phyloP scores from a whole-genome alignment of 2,113 vertebrate species.

The Uropsilus gracilis region DNA sequence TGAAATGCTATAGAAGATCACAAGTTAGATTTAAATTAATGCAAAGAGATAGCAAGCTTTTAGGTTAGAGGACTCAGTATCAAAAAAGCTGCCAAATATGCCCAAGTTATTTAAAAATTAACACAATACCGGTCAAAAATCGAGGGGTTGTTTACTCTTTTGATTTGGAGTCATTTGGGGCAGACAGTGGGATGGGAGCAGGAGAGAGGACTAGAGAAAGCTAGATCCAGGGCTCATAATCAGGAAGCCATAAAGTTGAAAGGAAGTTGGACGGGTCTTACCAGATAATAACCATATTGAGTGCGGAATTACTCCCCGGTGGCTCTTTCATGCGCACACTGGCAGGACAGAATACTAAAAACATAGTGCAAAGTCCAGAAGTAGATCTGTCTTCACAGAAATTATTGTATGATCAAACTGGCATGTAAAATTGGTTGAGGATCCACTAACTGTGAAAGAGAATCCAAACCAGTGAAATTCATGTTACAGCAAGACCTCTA shows the following conservation, averaged over 20 bases:
- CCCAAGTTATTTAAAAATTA: constrained; percentile 5
- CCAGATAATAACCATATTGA: neutral
- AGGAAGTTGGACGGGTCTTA: neutral
- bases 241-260: neutral
- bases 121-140: neutral
- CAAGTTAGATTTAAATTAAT: neutral
- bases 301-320: neutral
- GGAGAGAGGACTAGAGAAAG: neutral
- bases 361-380: neutral
- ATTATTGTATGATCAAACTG: neutral
- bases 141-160: neutral
- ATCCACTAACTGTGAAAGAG: neutral
- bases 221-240: neutral
- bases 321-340: neutral
- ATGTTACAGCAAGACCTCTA: neutral
- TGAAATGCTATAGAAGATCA: neutral
- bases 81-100: neutral
- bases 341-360: neutral
- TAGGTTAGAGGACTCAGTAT: neutral
- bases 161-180: neutral
- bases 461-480: neutral
- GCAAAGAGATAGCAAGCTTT: neutral
- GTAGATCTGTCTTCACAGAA: neutral
- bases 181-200: neutral
- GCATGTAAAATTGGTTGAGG: neutral